Evolutionary conservation across 2,797 vertebrate genomes (phyloP).

Genomic region (Moxostoma hubbsi): DNA sequence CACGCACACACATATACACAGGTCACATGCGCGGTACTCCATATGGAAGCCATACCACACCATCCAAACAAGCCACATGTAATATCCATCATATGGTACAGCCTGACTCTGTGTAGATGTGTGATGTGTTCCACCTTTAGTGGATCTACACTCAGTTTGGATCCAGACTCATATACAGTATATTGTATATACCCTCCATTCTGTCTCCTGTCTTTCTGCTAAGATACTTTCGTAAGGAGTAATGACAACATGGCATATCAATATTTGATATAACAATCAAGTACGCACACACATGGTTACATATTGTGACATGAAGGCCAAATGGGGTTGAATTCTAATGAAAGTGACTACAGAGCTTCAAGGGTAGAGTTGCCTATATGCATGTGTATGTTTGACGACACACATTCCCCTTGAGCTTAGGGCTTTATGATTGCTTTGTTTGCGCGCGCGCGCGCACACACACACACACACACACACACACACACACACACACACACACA

Average conservation of each 20-base stretch:
- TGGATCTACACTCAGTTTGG: background rate
- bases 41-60: constrained; percentile 57
- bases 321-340: constrained; percentile 34
- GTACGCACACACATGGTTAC: background rate
- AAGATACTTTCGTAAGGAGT: background rate
- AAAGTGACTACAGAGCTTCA: constrained; percentile 31
- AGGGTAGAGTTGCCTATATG: constrained; percentile 20
- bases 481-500: constrained; percentile 31
- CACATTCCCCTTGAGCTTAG: constrained; percentile 42
- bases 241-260: constrained; percentile 25
- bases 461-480: constrained; percentile 16
- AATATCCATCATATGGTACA: constrained; percentile 50
- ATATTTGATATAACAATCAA: constrained; percentile 22
- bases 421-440: constrained; percentile 49
- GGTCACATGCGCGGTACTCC: constrained; percentile 19
- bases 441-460: constrained; percentile 18
- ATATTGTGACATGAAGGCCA: constrained; percentile 21
- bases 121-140: constrained; percentile 12
- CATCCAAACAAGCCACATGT: constrained; percentile 37
- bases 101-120: constrained; percentile 14
- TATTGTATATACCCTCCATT: constrained; percentile 1
- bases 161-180: background rate
- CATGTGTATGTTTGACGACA: constrained; percentile 47
- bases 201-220: constrained; percentile 5
- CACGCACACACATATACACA: constrained; percentile 31